phyloP scores from a whole-genome alignment of 1,140 invertebrate species.

The Acyrthosiphon pisum region DNA sequence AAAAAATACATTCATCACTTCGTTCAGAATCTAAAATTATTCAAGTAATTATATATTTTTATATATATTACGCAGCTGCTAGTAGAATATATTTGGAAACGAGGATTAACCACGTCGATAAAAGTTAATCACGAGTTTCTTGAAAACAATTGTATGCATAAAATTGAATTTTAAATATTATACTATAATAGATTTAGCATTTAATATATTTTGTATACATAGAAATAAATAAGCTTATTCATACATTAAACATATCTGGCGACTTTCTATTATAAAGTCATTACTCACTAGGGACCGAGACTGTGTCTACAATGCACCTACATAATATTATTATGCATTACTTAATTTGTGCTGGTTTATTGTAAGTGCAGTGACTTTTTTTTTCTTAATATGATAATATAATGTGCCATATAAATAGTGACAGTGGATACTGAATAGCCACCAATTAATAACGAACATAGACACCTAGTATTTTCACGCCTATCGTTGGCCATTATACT shows the following conservation, averaged over 20 bases:
- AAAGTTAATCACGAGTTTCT: not conserved
- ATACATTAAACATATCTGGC: not conserved
- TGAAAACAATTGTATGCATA: not conserved
- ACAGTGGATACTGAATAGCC: not conserved
- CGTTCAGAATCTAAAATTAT: no score
- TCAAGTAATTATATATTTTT: no score
- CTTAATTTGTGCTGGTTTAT: not conserved
- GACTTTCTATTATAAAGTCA: not conserved
- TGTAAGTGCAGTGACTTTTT: not conserved
- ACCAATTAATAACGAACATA: not conserved
- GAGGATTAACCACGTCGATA: not conserved
- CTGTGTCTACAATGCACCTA: not conserved
- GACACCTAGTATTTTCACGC: not conserved
- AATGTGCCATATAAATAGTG: not conserved
- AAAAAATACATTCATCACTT: no score
- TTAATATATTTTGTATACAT: not conserved
- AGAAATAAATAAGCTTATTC: not conserved
- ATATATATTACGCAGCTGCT: not conserved
- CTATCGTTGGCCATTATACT: not conserved
- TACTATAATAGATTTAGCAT: not conserved
- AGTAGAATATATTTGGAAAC: not conserved
- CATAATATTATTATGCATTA: not conserved
- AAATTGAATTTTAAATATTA: not conserved
- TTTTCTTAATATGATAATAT: slow-evolving; percentile 6
- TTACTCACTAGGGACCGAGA: not conserved